Percentiles rank a stretch among this genome's conserved stretches.
Evolutionary conservation across 1,140 invertebrate genomes (phyloP).

Genomic region (Chironomus striatipennis): DNA sequence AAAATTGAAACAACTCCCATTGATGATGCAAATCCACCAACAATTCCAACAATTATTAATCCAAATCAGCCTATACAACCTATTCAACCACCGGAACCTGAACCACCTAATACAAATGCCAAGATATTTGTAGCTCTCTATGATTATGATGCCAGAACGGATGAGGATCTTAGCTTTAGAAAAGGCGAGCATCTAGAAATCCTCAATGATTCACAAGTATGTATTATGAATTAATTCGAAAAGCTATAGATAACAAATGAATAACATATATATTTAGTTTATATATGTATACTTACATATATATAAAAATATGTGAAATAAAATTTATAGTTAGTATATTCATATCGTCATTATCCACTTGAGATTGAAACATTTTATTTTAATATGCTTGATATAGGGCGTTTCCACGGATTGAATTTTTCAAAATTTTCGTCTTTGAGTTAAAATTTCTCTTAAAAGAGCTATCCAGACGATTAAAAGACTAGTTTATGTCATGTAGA

Average conservation of each 20-base stretch:
- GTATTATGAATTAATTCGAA: constrained; percentile 26
- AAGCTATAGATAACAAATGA: too few species aligned
- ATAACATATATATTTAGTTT: too few species aligned
- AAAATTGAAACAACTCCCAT: not conserved
- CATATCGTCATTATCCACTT: not conserved
- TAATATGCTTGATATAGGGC: not conserved
- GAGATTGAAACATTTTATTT: not conserved
- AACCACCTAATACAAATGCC: constrained; percentile 55
- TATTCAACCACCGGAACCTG: constrained; percentile 49
- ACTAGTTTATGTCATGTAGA: too few species aligned
- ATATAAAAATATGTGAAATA: too few species aligned
- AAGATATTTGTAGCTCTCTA: constrained; percentile 95
- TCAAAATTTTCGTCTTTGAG: too few species aligned
- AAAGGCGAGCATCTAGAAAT: constrained; percentile 98
- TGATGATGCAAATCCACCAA: not conserved
- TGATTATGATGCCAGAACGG: constrained; percentile 97
- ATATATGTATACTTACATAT: too few species aligned
- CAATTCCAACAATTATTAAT: not conserved
- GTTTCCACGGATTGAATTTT: too few species aligned
- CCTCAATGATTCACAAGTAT: constrained; percentile 85
- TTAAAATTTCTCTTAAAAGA: too few species aligned
- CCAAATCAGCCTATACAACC: constrained; percentile 31
- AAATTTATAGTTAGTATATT: not conserved
- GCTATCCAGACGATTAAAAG: too few species aligned
- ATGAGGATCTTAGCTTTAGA: constrained; percentile 96